Conservation (phyloP, 2,797 vertebrate species). For the Mionectes olivaceus region DNA sequence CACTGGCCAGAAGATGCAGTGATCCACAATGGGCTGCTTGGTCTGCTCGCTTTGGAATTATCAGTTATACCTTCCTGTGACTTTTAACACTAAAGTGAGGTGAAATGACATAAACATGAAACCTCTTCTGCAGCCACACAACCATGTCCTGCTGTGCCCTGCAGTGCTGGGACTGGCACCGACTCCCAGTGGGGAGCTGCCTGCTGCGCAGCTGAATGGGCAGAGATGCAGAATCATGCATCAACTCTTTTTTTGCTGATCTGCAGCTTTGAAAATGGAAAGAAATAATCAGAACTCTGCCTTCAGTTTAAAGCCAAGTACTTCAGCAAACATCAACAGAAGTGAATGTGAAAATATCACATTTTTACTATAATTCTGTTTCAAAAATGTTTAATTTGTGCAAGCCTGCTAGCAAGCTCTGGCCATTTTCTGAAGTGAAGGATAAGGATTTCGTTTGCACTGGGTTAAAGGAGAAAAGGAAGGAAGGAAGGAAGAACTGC, state of each 20-base stretch:
- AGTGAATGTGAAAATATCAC: neutral
- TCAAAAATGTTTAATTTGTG: neutral
- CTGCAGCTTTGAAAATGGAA: conserved; percentile 11
- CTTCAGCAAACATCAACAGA: neutral
- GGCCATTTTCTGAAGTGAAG: neutral
- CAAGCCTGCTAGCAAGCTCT: neutral
- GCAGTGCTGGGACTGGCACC: neutral
- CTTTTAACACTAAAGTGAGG: neutral
- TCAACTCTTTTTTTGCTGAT: neutral
- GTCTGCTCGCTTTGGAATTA: neutral
- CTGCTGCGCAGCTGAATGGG: neutral
- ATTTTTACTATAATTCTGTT: neutral
- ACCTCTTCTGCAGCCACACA: neutral
- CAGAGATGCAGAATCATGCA: neutral
- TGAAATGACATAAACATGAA: accelerated
- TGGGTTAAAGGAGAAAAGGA: neutral
- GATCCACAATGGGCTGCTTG: neutral
- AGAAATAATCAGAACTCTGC: neutral
- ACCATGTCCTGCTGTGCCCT: accelerated
- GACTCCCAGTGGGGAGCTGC: neutral
- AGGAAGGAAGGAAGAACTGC: neutral
- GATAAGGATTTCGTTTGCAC: neutral
- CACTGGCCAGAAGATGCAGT: accelerated
- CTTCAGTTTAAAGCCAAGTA: neutral
- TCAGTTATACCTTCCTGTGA: neutral